These are phyloP conservation scores for Amia ocellicauda DNA, from an alignment of 2,113 vertebrate genomes.

Conservation along the genomic window DNA sequence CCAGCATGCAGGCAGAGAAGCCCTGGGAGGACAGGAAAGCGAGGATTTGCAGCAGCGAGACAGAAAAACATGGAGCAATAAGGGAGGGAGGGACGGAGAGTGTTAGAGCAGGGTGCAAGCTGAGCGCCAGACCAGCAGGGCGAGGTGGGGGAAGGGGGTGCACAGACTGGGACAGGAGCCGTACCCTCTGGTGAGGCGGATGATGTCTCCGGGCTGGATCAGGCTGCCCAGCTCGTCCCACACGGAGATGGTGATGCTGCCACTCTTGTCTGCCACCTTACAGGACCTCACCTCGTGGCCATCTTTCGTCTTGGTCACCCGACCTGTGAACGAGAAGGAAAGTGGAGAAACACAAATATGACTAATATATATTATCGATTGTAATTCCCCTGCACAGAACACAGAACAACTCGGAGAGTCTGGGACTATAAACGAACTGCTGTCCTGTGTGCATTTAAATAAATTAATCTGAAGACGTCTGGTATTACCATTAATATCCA, in stretches of 20 bases:
- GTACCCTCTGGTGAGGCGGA: slow-evolving; percentile 94
- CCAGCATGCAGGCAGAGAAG: too few species aligned
- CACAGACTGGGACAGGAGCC: neutral
- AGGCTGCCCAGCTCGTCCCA: slow-evolving; percentile 96
- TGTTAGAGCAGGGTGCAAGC: neutral
- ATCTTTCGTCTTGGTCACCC: slow-evolving; percentile 98
- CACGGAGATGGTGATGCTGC: slow-evolving; percentile 97
- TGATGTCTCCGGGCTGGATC: slow-evolving; percentile 94
- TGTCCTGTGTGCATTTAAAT: too few species aligned
- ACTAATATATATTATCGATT: too few species aligned
- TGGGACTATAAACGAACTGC: too few species aligned
- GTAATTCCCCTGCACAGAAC: too few species aligned
- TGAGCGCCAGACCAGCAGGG: neutral
- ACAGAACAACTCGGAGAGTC: too few species aligned
- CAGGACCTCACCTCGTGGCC: slow-evolving; percentile 96
- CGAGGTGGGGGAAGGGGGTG: neutral
- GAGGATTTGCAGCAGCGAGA: too few species aligned
- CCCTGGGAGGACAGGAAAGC: too few species aligned
- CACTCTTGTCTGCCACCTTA: slow-evolving; percentile 95
- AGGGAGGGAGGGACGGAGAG: neutral
- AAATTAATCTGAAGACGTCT: too few species aligned
- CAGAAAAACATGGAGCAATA: too few species aligned
- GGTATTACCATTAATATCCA: too few species aligned
- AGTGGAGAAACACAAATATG: too few species aligned
- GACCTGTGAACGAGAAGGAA: slow-evolving; percentile 61